phyloP scores from a whole-genome alignment of 1,140 invertebrate species.

The Rhopalosiphum maidis region DNA sequence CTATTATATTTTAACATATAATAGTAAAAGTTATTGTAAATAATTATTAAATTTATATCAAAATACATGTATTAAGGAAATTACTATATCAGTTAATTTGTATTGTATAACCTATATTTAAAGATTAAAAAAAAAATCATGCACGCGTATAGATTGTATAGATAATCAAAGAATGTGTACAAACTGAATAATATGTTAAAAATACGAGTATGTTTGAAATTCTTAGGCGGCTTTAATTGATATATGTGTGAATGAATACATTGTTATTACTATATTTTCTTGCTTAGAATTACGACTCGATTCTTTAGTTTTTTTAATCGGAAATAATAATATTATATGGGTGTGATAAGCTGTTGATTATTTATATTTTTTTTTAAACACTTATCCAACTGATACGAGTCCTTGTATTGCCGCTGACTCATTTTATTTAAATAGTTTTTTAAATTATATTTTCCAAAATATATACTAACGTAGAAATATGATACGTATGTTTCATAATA shows the following conservation, averaged over 20 bases:
- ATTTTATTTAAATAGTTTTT: conserved; percentile 27
- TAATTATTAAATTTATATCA: background rate
- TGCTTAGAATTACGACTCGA: background rate
- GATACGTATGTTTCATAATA: background rate
- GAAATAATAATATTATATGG: conserved; percentile 32
- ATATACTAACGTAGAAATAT: background rate
- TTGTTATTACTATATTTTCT: background rate
- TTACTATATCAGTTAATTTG: background rate
- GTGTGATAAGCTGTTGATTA: conserved; percentile 26
- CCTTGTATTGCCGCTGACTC: conserved; percentile 30
- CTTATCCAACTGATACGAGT: background rate
- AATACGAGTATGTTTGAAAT: background rate
- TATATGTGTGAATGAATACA: background rate
- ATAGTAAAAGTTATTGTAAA: background rate
- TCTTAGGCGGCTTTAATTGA: background rate
- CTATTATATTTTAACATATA: background rate
- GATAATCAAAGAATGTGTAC: background rate
- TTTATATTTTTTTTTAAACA: background rate
- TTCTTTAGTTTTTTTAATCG: conserved; percentile 14
- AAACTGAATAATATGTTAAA: background rate
- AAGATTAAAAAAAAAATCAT: background rate
- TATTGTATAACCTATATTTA: background rate
- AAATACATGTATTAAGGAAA: background rate
- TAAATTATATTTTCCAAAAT: conserved; percentile 23
- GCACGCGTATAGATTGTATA: background rate